Base-by-base conservation (phyloP, 2,888 invertebrate species). In the Axea sp. region DNA sequence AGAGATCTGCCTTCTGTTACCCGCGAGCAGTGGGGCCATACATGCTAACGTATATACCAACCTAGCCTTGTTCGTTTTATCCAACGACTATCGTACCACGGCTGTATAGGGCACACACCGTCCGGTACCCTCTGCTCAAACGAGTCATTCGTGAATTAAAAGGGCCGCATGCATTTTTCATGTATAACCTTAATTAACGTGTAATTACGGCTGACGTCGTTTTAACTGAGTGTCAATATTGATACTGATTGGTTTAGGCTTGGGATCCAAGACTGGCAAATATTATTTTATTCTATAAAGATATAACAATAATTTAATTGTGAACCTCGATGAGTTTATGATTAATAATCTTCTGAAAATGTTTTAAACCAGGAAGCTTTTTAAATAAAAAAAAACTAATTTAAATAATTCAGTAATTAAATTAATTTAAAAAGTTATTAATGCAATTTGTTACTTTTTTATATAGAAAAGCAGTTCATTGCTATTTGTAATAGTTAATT, bases 1-100 rank as follows among this genome's bases (percentile, higher is more conserved):
- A 86, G 85, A 86, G 85, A 86, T 86, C 85, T 85, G 86, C 86
- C 86, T 86, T 86, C 85, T 86, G 86, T 86, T 85, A 81, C 81
- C 82, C 83, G 82, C 83, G 83, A 83, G 86, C 86, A 84, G 76
- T 79, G 81, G 84, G 80, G 81, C 77, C 81, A 82, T 81, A 81
- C 81, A 80, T 77, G 72, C 68, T 55, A 39, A 30, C 22, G 64
- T 74, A 64, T 73, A 73, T 69, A 74, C 51, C 64, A 11, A 39
- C 30, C 43, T 49, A 59, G 57, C 57, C 59, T 28, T 64, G 68
- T 45, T 53, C 72, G 72, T 53, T 67, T 28, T 47, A 60, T 55
- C 64, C 76, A 49, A 71, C 69, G 64, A 72, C 59, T 55, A 53
- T 43, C 65, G 53, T 28, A 53, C 19, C 45, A 51, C 55, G 73